These are phyloP conservation scores for Drosophila lacteicornis DNA, from an alignment of 1,140 invertebrate genomes.

Conservation along the genomic window DNA sequence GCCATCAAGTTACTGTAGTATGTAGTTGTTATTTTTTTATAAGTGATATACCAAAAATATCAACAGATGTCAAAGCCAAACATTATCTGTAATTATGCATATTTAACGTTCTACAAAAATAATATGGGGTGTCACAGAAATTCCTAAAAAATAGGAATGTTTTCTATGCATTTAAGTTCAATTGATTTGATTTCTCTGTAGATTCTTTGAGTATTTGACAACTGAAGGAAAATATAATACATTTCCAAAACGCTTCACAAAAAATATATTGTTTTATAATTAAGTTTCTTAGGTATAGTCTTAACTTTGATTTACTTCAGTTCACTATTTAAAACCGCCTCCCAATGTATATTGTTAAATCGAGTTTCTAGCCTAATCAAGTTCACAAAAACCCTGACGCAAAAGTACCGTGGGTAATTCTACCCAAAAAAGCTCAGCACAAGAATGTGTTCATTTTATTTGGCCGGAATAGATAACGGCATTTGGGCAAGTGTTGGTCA, in stretches of 20 bases:
- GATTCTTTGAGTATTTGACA: not conserved
- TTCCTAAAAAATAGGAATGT: not conserved
- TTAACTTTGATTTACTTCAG: not conserved
- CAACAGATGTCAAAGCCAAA: not conserved
- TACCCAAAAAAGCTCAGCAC: not conserved
- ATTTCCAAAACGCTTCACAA: not conserved
- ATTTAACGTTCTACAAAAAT: not conserved
- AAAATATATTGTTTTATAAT: not conserved
- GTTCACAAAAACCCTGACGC: constrained; percentile 2
- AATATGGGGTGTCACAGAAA: not conserved
- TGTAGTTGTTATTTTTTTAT: not conserved
- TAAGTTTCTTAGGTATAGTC: not conserved
- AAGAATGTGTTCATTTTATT: constrained; percentile 23
- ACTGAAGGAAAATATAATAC: not conserved
- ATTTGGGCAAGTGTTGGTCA: constrained; percentile 17
- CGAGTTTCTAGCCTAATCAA: constrained; percentile 23
- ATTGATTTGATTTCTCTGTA: not conserved
- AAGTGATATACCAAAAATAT: not conserved
- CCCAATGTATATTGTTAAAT: not conserved
- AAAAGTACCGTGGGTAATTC: constrained; percentile 13
- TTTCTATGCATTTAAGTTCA: not conserved
- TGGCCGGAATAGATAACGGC: constrained; percentile 21
- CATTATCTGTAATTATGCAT: constrained; percentile 9
- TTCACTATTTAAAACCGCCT: not conserved
- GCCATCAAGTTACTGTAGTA: not conserved